Evolutionary conservation across 2,797 vertebrate species (phyloP).

Genomic region (Hipposideros larvatus): DNA sequence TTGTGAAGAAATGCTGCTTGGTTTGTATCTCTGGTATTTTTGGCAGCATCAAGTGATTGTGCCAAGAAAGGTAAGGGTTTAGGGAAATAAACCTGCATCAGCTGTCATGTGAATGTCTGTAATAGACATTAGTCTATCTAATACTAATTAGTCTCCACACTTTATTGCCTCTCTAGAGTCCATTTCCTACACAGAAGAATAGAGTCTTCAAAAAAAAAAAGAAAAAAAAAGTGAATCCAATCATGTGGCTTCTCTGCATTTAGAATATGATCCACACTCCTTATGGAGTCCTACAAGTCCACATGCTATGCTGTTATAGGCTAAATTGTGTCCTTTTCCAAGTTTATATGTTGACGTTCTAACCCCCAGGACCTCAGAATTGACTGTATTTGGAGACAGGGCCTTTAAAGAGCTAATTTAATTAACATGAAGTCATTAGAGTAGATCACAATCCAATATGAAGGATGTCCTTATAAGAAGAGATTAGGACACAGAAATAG

Average conservation of each 20-base stretch:
- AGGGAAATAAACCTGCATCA: not conserved
- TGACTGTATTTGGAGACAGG: not conserved
- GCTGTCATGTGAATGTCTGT: not conserved
- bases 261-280: not conserved
- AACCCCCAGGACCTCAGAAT: not conserved
- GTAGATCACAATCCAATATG: not conserved
- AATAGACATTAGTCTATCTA: not conserved
- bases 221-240: not conserved
- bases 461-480: not conserved
- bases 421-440: not conserved
- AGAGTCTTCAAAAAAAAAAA: not conserved
- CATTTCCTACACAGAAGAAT: not conserved
- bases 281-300: not conserved
- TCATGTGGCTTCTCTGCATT: not conserved
- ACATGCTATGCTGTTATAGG: not conserved
- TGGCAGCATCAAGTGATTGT: not conserved
- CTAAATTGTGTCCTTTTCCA: not conserved
- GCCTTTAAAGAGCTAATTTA: conserved; percentile 4
- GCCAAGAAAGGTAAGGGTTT: not conserved
- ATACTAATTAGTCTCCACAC: not conserved
- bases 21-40: not conserved
- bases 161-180: not conserved
- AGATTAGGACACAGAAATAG: not conserved
- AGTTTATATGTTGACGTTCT: not conserved
- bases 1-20: conserved; percentile 16